Conservation (phyloP, 2,113 vertebrate genomes). For the Tautogolabrus adspersus region DNA sequence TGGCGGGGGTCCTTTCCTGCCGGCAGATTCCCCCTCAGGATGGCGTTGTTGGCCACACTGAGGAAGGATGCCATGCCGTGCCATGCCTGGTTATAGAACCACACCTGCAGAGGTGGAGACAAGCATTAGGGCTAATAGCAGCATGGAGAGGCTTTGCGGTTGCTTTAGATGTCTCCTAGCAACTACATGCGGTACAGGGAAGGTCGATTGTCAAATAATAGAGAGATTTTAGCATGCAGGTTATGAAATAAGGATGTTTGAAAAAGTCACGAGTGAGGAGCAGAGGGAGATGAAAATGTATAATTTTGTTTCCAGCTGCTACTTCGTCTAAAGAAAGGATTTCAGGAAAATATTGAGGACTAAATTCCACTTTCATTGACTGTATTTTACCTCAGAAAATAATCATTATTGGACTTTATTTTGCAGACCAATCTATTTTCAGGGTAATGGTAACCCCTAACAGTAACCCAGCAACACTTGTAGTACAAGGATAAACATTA, state of each 20-base stretch:
- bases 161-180: conserved; percentile 50
- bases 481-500: too few species aligned
- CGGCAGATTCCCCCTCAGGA: conserved; percentile 91
- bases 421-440: too few species aligned
- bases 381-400: too few species aligned
- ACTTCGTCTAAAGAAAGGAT: too few species aligned
- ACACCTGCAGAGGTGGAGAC: conserved; percentile 86
- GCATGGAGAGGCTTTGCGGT: conserved; percentile 5
- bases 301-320: background rate
- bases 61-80: conserved; percentile 93
- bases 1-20: conserved; percentile 81
- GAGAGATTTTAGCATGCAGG: background rate
- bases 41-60: conserved; percentile 93
- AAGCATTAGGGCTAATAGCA: background rate
- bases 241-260: background rate
- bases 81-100: conserved; percentile 98
- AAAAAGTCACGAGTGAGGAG: background rate
- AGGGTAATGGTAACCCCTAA: too few species aligned
- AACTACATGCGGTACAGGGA: conserved; percentile 33
- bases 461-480: too few species aligned
- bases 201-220: conserved; percentile 11
- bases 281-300: background rate
- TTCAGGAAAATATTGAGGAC: too few species aligned
- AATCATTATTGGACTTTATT: too few species aligned
- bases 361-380: too few species aligned